phyloP scores from a whole-genome alignment of 2,797 vertebrate genomes.

The Sylvilagus floridanus region DNA sequence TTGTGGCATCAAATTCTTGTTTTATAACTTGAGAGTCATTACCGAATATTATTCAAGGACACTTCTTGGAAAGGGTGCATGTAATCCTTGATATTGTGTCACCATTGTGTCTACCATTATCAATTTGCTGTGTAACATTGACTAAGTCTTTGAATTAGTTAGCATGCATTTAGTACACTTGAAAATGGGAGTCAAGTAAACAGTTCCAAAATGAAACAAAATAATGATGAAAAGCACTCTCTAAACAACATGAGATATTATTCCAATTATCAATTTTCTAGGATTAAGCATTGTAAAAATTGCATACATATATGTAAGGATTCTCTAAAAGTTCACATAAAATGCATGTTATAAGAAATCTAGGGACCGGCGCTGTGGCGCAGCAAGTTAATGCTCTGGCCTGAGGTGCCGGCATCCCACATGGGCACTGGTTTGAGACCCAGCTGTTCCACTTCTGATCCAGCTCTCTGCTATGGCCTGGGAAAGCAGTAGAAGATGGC shows the following conservation, averaged over 20 bases:
- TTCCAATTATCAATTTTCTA: not conserved
- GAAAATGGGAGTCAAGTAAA: conserved; percentile 1
- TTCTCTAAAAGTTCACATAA: no score
- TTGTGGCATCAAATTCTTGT: not conserved
- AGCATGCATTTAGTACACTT: not conserved
- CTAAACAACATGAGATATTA: not conserved
- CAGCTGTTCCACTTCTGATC: no score
- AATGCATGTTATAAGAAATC: no score
- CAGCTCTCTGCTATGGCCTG: no score
- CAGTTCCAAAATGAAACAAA: conserved; percentile 39
- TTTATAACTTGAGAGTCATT: not conserved
- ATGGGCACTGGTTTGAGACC: no score
- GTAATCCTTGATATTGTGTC: not conserved
- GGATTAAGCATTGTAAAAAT: not conserved
- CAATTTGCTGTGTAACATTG: not conserved
- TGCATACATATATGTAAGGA: no score
- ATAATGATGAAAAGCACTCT: not conserved
- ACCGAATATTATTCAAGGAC: not conserved
- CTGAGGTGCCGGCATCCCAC: no score
- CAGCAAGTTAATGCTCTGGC: no score
- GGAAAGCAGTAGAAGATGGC: no score
- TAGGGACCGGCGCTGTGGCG: no score
- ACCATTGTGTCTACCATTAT: not conserved
- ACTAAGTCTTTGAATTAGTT: not conserved
- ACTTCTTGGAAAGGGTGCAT: not conserved